Percentiles rank a stretch among this genome's conserved stretches.
phyloP scores from a whole-genome alignment of 2,113 vertebrate genomes.

The Phasianus colchicus region DNA sequence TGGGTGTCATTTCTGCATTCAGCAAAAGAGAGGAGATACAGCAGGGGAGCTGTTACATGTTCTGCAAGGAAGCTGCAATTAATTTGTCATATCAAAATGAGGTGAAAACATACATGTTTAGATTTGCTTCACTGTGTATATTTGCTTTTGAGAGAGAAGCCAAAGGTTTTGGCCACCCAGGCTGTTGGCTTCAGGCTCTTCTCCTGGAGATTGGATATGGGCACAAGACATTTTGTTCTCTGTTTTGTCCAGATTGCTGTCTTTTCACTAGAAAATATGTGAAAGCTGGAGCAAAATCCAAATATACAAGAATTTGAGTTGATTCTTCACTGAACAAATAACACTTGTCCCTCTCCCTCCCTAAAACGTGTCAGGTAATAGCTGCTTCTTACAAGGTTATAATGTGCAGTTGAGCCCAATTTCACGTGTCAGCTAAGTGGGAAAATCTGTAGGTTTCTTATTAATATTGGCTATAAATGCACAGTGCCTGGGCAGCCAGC shows the following conservation, averaged over 20 bases:
- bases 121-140: background rate
- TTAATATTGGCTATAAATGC: background rate
- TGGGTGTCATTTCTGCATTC: constrained; percentile 22
- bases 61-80: background rate
- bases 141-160: background rate
- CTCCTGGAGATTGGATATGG: background rate
- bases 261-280: background rate
- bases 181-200: background rate
- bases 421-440: background rate
- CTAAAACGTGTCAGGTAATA: background rate
- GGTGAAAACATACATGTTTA: background rate
- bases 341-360: background rate
- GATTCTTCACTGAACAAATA: background rate
- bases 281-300: background rate
- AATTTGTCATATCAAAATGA: background rate
- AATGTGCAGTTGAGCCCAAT: background rate
- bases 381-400: background rate
- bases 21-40: background rate
- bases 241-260: background rate
- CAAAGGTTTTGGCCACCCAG: background rate
- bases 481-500: background rate
- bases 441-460: background rate
- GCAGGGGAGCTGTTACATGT: constrained; percentile 14
- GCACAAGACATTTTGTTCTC: background rate
- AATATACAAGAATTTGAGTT: background rate